A percentile compares a stretch with the other conserved stretches of the same genome.
Conservation (phyloP, 2,888 invertebrate genomes). For the Lasioglossum figueresi region DNA sequence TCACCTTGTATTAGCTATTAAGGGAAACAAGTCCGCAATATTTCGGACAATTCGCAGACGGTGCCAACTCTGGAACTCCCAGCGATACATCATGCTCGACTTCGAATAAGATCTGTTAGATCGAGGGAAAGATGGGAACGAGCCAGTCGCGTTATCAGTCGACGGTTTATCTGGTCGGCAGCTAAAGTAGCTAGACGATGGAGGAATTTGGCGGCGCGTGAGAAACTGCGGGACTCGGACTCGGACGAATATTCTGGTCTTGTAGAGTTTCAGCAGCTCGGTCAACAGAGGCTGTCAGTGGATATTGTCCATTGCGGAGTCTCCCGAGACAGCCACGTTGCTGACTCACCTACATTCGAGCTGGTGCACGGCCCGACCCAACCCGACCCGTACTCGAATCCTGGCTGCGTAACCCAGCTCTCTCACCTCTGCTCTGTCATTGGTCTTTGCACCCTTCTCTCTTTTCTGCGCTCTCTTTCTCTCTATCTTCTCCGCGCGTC, state of each 20-base stretch:
- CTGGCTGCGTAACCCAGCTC: not conserved
- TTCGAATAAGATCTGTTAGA: not conserved
- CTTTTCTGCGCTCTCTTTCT: not conserved
- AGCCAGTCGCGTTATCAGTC: not conserved
- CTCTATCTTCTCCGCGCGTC: not conserved
- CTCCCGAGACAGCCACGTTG: conserved; percentile 34
- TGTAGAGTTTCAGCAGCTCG: conserved; percentile 54
- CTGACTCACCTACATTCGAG: conserved; percentile 47
- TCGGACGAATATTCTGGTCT: conserved; percentile 56
- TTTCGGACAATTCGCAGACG: not conserved
- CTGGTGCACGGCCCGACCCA: not conserved
- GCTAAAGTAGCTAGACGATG: not conserved
- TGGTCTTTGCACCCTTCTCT: not conserved
- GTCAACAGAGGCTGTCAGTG: conserved; percentile 46
- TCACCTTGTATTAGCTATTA: not conserved
- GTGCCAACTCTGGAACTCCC: not conserved
- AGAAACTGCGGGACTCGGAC: conserved; percentile 38
- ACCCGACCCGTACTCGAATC: conserved; percentile 2
- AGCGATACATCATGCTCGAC: not conserved
- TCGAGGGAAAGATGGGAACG: not conserved
- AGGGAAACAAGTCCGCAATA: not conserved
- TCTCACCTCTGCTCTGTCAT: not conserved
- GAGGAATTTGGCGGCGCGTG: conserved; percentile 14
- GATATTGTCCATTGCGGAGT: conserved; percentile 57
- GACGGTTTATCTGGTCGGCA: too few relatives aligned